Base-by-base conservation (phyloP, 1,140 invertebrate genomes). In the Microplitis demolitor region DNA sequence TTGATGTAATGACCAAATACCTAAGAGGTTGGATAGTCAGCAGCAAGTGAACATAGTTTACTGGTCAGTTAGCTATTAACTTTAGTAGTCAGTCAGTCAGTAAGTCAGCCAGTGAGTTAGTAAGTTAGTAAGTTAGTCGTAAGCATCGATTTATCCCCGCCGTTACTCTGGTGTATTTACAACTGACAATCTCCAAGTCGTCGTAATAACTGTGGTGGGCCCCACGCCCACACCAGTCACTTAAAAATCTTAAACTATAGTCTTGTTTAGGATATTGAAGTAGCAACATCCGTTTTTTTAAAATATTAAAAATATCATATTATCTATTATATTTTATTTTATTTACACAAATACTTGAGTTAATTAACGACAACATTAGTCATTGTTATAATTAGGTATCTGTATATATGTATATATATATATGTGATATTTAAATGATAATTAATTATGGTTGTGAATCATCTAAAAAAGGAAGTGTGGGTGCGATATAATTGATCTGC, bases 191-290 rank as follows among this genome's bases (percentile, higher is more conserved):
- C 60, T 39, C 60, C 35, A 45, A 24, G 24, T 24, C 39, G 39
- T 6, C 60, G 60, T 62, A 31, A 62, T 31, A 11, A 11, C 34
- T 37, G 56, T 8, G 56, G 8, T 31, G 60, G 13, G 34, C 35
- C 60, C 60, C 60, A 37, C 60, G 35, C 35, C 35, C 60, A 62
- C 33, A 35, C 33, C 34, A 39, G 60, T 62, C 33, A 62, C 13
- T 35, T 62, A 62, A 62, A 62, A 62, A 62, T 39, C n/a, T 37
- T 11, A 16, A 62, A 62, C 9, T 13, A 62, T 35, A 62, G 60
- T 62, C 35, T 35, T 62, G 60, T 62, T 39, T 62, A 62, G 60
- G 14, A 35, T 13, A 62, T 35, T 62, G 35, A 58, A 58, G 56
- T 58, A 31, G 56, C 31, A 58, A 58, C 56, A 58, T 58, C 56